Conservation (phyloP, 2,888 invertebrate species). For the Cheilosia vernalis region DNA sequence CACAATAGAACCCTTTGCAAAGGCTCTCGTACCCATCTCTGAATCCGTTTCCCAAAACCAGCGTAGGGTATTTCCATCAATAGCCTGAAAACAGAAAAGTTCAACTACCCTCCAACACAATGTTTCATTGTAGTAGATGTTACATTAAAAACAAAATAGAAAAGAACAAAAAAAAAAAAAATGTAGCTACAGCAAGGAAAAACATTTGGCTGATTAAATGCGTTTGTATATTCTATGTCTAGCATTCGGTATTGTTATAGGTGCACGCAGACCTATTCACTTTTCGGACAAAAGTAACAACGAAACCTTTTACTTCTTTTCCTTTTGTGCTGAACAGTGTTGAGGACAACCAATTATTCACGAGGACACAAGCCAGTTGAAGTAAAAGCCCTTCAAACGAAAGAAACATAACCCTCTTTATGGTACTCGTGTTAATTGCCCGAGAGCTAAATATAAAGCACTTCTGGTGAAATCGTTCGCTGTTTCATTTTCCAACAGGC, state of each 20-base stretch:
- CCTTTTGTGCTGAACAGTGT: background rate
- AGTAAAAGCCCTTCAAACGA: background rate
- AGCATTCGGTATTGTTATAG: no score
- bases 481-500: background rate
- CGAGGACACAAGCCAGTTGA: background rate
- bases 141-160: background rate
- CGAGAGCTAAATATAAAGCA: background rate
- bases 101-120: background rate
- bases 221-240: background rate
- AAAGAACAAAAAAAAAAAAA: background rate
- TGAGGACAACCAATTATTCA: slow-evolving; percentile 16
- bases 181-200: background rate
- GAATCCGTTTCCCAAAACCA: background rate
- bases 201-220: slow-evolving; percentile 1
- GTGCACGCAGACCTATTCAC: background rate
- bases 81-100: background rate
- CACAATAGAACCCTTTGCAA: background rate
- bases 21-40: background rate
- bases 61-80: background rate
- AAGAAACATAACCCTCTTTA: background rate
- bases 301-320: background rate
- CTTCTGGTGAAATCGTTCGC: background rate
- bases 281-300: background rate
- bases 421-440: background rate
- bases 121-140: slow-evolving; percentile 2